Base-by-base conservation (phyloP, 2,113 vertebrate genomes). In the Sapayoa aenigma region DNA sequence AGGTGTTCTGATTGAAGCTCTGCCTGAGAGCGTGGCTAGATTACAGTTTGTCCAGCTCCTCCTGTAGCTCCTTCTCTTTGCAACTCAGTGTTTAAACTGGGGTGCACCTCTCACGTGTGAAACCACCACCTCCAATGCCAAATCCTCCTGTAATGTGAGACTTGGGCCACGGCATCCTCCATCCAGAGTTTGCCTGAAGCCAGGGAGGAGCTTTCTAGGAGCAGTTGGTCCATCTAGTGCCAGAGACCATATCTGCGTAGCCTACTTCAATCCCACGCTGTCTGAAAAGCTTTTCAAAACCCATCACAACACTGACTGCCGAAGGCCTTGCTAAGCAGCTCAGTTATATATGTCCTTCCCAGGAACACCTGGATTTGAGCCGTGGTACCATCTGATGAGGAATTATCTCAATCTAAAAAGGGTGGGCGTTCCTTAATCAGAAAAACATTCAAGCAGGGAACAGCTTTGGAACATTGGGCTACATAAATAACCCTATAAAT, bases 121-220 rank as follows among this genome's bases (percentile, higher is more conserved):
- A 87, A 7, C 33, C 30, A 24, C 2, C 1, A 5, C 3, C 22
- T 49, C 39, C 1, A 0, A 6, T 5, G 1, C 13, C 62, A 79
- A 24, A 41, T 1, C 7, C 81, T 8, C 14, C 67, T 28, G 28
- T 14, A 31, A 12, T 24, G 37, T 30, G 52, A 67, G 8, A 22
- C 14, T 41, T 37, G 9, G 37, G 12, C 12, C 5, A 9, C 46
- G 35, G 12, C 22, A 74, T 41, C 6, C 8, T 84, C 35, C 52
- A 6, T 9, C 15, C 78, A 84, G 27, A 52, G 3, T 35, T 16
- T 18, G 2, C 6, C 30, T 68, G 85, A 33, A 73, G 19, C 15
- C 16, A 33, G 30, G 9, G 6, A 73, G 27, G 11, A 76, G 9
- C 15, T 58, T 93, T 65, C 14, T 33, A 37, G 39, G 8, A 73